Evolutionary conservation across 2,888 invertebrate genomes (phyloP), one percentile per base, ranked within the genome.

Genomic region (Leptogaster cylindrica): DNA sequence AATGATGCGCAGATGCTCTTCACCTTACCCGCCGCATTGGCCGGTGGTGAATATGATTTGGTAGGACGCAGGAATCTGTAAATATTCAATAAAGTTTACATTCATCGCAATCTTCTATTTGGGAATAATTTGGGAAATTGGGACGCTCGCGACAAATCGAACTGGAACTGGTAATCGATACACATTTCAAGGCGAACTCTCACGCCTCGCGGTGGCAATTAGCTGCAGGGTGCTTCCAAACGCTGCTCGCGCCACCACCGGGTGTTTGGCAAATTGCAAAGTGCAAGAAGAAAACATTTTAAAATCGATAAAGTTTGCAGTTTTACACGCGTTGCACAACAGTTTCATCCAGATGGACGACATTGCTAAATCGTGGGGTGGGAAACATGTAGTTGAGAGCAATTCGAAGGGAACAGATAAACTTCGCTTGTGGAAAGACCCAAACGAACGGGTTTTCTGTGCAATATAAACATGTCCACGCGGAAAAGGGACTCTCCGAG

Each of bases 11-110:
- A 89, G 65, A 94, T 85, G 44, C 82, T 79, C 3, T 84, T 76
- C 7, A 96, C 79, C 68, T 83, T 86, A 4, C 84, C 82, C 5
- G 83, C 82, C 6, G 31, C 6, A 7, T 31, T 8, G 6, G 31
- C 71, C 0, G 90, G 88, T 10, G 96, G 93, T 0, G 80, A 77
- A 79, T 96, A 97, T 2, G 89, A 82, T 74, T 89, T 90, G 68
- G 86, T 85, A 0, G 90, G 84, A 2, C 94, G 86, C 33, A 93
- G 80, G 77, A 93, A 94, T 63, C 93, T 93, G 76, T 27, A 83
- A 61, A 28, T 61, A 44, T 44, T 41, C 25, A 16, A 41, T 27
- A 25, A 27, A 44, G 14, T 36, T 23, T 44, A 44, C 36, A 18
- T 36, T 18, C 61, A 16, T 6, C 44, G 18, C 2, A 12, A 7